Evolutionary conservation across 2,113 vertebrate genomes (phyloP).

Genomic region (Odocoileus hemionus): DNA sequence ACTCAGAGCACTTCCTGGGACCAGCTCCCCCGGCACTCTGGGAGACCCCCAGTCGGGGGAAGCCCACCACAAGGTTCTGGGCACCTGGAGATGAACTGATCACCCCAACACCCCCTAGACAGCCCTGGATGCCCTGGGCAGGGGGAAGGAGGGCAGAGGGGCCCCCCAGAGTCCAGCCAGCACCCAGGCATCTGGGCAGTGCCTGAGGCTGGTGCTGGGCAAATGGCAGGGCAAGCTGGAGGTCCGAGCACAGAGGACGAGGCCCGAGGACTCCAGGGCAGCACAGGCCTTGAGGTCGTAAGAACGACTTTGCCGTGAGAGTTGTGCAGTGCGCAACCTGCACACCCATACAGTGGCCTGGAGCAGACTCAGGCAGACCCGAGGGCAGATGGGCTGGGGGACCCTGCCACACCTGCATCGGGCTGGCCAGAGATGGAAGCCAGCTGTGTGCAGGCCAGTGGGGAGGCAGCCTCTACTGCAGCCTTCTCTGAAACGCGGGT

Average conservation of each 20-base stretch:
- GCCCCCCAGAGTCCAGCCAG: not conserved
- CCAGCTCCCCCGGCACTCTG: not conserved
- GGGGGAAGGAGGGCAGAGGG: not conserved
- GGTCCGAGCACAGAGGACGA: accelerated
- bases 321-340: not conserved
- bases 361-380: not conserved
- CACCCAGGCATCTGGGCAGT: not conserved
- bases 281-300: accelerated
- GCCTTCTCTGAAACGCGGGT: not conserved
- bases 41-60: not conserved
- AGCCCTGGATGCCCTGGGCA: not conserved
- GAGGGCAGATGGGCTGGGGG: not conserved
- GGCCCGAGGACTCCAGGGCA: not conserved
- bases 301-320: accelerated
- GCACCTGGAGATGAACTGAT: not conserved
- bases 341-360: not conserved
- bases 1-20: accelerated
- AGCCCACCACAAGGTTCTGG: too few species aligned
- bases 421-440: not conserved
- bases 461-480: accelerated
- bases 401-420: accelerated
- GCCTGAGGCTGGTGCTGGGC: not conserved
- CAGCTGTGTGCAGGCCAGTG: not conserved
- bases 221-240: not conserved
- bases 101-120: too few species aligned